A percentile compares a stretch with the other conserved stretches of the same genome.
These are phyloP conservation scores for Blomia tropicalis DNA, from an alignment of 2,888 invertebrate species.

Conservation along the genomic window DNA sequence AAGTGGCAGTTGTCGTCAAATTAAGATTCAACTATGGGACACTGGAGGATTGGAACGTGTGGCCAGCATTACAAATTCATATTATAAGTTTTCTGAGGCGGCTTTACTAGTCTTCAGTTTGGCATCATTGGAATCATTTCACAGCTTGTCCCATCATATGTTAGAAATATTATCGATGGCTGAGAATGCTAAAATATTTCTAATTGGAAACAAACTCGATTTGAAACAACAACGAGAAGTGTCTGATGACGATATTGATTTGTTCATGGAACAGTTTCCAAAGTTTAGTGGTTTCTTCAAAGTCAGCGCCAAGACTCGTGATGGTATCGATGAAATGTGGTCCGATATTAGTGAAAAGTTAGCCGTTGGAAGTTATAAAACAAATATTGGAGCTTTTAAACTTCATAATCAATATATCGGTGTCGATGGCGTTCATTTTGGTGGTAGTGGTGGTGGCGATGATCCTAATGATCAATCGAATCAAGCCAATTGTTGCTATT, in stretches of 20 bases:
- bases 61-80: slow-evolving; percentile 81
- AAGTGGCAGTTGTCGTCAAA: background rate
- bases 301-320: slow-evolving; percentile 25
- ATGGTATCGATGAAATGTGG: slow-evolving; percentile 25
- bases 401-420: slow-evolving; percentile 17
- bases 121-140: slow-evolving; percentile 79
- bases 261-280: slow-evolving; percentile 51
- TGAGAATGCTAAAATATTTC: slow-evolving; percentile 83
- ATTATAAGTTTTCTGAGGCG: slow-evolving; percentile 87
- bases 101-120: slow-evolving; percentile 78
- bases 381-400: slow-evolving; percentile 23
- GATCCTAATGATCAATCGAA: no score
- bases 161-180: slow-evolving; percentile 83
- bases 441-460: background rate
- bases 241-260: slow-evolving; percentile 69
- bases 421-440: no score
- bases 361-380: slow-evolving; percentile 15
- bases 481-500: no score
- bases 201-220: slow-evolving; percentile 82
- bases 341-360: slow-evolving; percentile 24
- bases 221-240: slow-evolving; percentile 44
- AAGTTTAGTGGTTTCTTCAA: slow-evolving; percentile 25
- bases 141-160: slow-evolving; percentile 73
- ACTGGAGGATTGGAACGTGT: slow-evolving; percentile 93
- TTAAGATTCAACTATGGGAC: slow-evolving; percentile 81